phyloP scores from a whole-genome alignment of 2,888 invertebrate genomes.

The Catotricha subobsoleta region DNA sequence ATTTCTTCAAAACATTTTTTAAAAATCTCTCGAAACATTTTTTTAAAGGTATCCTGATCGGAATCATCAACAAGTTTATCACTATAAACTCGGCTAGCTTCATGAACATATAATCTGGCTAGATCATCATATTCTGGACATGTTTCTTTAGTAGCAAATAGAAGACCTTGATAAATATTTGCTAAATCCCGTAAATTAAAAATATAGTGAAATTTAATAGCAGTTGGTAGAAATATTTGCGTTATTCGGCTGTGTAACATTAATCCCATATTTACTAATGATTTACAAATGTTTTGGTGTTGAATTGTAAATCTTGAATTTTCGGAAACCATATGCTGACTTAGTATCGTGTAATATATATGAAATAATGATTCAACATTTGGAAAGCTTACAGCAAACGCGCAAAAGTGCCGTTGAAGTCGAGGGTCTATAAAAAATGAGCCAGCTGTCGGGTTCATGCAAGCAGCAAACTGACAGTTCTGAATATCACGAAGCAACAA shows the following conservation, averaged over 20 bases:
- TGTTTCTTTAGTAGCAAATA: constrained; percentile 62
- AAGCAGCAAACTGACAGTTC: constrained; percentile 84
- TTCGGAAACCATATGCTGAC: constrained; percentile 50
- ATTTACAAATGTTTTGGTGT: constrained; percentile 38
- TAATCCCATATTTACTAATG: constrained; percentile 53
- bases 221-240: constrained; percentile 72
- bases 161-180: constrained; percentile 71
- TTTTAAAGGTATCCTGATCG: constrained; percentile 58
- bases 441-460: constrained; percentile 97
- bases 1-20: constrained; percentile 65
- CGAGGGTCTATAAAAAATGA: constrained; percentile 87
- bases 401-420: constrained; percentile 73
- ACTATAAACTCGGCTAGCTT: constrained; percentile 74
- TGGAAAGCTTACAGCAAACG: constrained; percentile 76
- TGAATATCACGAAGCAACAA: constrained; percentile 63
- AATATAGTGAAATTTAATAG: constrained; percentile 85
- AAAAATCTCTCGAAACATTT: constrained; percentile 54
- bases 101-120: constrained; percentile 77
- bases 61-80: constrained; percentile 73
- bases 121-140: constrained; percentile 52
- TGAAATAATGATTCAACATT: constrained; percentile 56
- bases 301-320: constrained; percentile 41
- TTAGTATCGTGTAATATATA: constrained; percentile 70
- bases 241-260: constrained; percentile 59
- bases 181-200: constrained; percentile 86